A percentile compares a stretch with the other conserved stretches of the same genome.
Evolutionary conservation across 2,888 invertebrate species (phyloP).

Genomic region (Ferrisia virgata): DNA sequence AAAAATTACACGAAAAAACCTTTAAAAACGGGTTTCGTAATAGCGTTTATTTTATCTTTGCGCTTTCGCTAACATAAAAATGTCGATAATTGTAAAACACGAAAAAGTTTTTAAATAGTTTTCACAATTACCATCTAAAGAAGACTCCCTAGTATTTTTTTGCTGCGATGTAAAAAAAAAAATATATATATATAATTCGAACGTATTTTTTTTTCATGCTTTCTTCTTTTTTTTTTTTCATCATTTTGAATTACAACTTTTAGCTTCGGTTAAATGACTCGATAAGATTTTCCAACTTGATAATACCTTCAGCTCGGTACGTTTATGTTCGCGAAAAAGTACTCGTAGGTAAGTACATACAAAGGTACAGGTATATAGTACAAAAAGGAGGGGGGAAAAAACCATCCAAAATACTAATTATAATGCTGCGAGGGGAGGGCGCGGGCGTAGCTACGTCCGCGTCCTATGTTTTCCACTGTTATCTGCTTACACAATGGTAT

Average conservation of each 20-base stretch:
- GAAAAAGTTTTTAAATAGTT: conserved; percentile 22
- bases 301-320: neutral
- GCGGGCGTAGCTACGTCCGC: no score
- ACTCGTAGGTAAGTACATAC: no score
- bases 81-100: conserved; percentile 16
- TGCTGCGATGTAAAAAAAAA: no score
- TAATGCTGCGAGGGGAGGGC: neutral
- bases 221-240: no score
- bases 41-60: conserved; percentile 12
- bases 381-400: neutral
- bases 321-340: neutral
- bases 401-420: neutral
- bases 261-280: neutral
- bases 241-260: neutral
- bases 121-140: neutral
- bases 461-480: neutral
- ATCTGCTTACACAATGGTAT: neutral
- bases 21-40: neutral
- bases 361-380: no score
- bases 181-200: no score
- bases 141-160: neutral
- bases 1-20: conserved; percentile 21
- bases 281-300: neutral
- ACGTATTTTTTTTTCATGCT: neutral
- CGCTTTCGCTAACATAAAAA: neutral